A percentile compares a stretch with the other conserved stretches of the same genome.
Evolutionary conservation across 2,113 vertebrate genomes (phyloP).

Genomic region (Castor canadensis): DNA sequence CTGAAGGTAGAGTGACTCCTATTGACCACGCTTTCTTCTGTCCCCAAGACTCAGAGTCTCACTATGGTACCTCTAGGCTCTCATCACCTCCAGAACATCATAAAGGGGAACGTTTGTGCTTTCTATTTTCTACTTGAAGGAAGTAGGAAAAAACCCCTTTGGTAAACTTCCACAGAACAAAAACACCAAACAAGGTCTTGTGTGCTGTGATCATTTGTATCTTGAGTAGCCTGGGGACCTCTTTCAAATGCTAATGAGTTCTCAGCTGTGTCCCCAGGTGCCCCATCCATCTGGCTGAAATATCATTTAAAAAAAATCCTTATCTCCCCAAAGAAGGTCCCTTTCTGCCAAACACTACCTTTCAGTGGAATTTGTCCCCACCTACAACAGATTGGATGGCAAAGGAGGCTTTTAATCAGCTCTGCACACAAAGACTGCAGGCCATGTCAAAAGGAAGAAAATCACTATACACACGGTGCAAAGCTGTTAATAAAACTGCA

Average conservation of each 20-base stretch:
- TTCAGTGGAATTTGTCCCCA: neutral
- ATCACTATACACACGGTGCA: slow-evolving; percentile 16
- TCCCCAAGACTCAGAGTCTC: accelerated
- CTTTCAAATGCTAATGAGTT: neutral
- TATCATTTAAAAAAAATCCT: neutral
- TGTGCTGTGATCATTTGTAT: accelerated
- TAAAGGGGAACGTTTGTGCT: neutral
- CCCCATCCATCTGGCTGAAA: neutral
- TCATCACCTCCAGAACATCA: neutral
- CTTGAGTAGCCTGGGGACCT: no score
- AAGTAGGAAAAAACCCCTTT: neutral
- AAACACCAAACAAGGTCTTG: no score
- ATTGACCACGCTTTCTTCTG: neutral
- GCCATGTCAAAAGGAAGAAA: neutral
- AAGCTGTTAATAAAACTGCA: slow-evolving; percentile 71
- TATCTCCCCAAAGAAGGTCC: neutral
- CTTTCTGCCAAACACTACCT: neutral
- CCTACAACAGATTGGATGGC: slow-evolving; percentile 33
- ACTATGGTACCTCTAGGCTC: accelerated
- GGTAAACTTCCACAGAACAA: neutral
- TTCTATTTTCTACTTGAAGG: neutral
- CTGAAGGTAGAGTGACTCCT: accelerated
- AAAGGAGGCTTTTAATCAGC: neutral
- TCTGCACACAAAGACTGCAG: neutral
- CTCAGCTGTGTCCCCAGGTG: neutral